These are phyloP conservation scores for Druon quercuslanigerum DNA, from an alignment of 1,140 invertebrate genomes.

Conservation along the genomic window DNA sequence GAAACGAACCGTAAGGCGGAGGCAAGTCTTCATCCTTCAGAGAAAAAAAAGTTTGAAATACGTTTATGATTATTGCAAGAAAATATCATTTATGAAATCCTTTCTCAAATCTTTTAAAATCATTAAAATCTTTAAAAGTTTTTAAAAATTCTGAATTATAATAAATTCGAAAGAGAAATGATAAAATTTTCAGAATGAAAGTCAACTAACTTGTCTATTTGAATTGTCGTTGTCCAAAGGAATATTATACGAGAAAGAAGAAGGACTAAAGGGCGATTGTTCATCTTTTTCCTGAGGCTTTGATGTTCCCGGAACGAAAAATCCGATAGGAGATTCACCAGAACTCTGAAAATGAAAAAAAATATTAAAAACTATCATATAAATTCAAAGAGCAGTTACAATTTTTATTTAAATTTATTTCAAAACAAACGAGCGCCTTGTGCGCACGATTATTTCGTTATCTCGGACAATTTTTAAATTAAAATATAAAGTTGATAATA, in stretches of 20 bases:
- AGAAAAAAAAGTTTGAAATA: conserved; percentile 52
- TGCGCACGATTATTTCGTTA: too few species aligned
- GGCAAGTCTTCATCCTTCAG: conserved; percentile 75
- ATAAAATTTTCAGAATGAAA: conserved; percentile 39
- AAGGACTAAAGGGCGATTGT: conserved; percentile 69
- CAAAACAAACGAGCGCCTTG: too few species aligned
- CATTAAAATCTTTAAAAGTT: too few species aligned
- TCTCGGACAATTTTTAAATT: too few species aligned
- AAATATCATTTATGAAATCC: too few species aligned
- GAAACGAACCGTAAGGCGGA: conserved; percentile 71
- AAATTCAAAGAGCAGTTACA: too few species aligned
- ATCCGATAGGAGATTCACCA: conserved; percentile 74
- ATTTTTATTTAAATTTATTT: too few species aligned
- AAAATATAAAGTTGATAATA: too few species aligned
- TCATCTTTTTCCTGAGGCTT: conserved; percentile 65
- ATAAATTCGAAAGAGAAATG: conserved; percentile 34
- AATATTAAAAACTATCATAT: conserved; percentile 34
- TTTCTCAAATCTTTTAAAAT: too few species aligned
- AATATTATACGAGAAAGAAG: conserved; percentile 84
- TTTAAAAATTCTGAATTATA: not conserved
- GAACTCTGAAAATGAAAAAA: conserved; percentile 50
- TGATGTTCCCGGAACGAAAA: conserved; percentile 68
- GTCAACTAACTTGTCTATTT: conserved; percentile 71
- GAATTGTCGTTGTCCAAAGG: conserved; percentile 74
- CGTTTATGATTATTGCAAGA: not conserved